Evolutionary conservation across 1,140 invertebrate genomes (phyloP), one percentile per base, ranked within the genome.

Genomic region (Chironomus tepperi): DNA sequence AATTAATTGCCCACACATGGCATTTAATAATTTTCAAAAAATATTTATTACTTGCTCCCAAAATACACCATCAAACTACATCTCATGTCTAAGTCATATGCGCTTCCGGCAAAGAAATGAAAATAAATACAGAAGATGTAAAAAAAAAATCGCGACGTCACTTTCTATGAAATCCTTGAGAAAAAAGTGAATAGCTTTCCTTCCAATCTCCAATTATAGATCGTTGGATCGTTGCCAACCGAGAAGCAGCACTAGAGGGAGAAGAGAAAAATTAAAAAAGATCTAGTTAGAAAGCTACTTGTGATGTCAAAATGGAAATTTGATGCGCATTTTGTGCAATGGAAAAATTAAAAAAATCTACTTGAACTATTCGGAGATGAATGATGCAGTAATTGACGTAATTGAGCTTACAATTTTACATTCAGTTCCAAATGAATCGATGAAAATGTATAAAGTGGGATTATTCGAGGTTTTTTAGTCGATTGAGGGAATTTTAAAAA

Each of bases 161-260:
- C 19, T 70, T 70, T 70, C 9, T 19, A 70, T 18, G 16, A 70
- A 70, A 70, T 70, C 65, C 65, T 70, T 70, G 65, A 70, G 65
- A 70, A 67, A 70, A 70, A 70, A 19, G 65, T 70, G 65, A 70
- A 70, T 21, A 70, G 65, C 65, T 70, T 70, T 70, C 10, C 65
- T 70, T 70, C 65, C 65, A 70, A 70, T 70, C 65, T 70, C 65
- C 65, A 70, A 70, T 70, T 70, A 70, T 70, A 70, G 65, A 70
- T 70, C 65, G 65, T 70, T 70, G 65, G 65, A 70, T 9, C 16
- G 19, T 18, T 70, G n/a, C 65, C n/a, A 70, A 70, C 47, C 24
- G 47, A 57, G 47, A 57, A 57, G 12, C 12, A 12, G n/a, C 5
- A 57, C 12, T 10, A 15, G 8, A 47, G 43, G 15, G 43, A 47